Base-by-base conservation (phyloP, 2,113 vertebrate genomes). In the Pseudopipra pipra region DNA sequence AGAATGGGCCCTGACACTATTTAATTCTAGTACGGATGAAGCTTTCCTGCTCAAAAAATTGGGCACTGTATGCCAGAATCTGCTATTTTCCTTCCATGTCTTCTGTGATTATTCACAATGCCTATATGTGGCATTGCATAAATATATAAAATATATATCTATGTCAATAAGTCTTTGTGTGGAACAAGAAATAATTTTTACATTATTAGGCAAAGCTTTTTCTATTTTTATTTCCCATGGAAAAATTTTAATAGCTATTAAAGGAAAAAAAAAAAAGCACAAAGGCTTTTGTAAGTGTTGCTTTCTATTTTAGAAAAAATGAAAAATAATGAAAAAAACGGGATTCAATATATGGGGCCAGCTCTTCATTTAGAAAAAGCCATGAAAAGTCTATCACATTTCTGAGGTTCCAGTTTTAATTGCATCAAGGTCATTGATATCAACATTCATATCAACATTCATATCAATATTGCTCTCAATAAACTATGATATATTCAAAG, bases 321-420 rank as follows among this genome's bases (percentile, higher is more conserved):
- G 0, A 37, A 56, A 80, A 86, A 56, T 2, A 71, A 70, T 19
- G 5, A 44, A 49, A 68, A 86, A 12, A 27, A 0, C 7, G 66
- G 11, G 51, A 62, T n/a, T 71, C 10, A 62, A 17, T 1, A 1
- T 39, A 37, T 12, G 4, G 25, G 31, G 24, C 24, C 22, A 90
- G 14, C 0, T 35, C 8, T 58, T 63, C 6, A 52, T 56, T 9
- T 47, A 67, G 25, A 88, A 51, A 65, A 78, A 11, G 6, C 30
- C 2, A 35, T 71, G 27, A 23, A 22, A 82, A 28, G 1, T 77
- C 28, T n/a, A 19, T 11, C 3, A 4, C 1, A 0, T 54, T 56
- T 77, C 54, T 84, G 76, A 31, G 14, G 17, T 73, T 90, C 20
- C 20, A 62, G 5, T 55, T 85, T 76, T 70, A 77, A 52, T 20